A percentile compares a stretch with the other conserved stretches of the same genome.
Conservation (phyloP, 1,140 invertebrate genomes). For the Psilanteris sp. region DNA sequence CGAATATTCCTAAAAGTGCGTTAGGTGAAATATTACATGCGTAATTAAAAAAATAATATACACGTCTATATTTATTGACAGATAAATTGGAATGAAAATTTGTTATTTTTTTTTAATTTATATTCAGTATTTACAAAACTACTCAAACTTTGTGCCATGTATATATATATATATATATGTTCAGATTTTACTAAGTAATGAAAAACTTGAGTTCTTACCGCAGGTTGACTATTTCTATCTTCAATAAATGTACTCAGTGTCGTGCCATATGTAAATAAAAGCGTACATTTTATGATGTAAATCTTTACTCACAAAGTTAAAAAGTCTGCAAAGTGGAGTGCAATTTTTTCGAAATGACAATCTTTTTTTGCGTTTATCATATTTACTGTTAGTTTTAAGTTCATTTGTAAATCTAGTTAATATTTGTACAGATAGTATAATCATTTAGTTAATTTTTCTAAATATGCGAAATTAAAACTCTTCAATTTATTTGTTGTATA, state of each 20-base stretch:
- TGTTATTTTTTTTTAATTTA: no score
- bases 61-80: conserved; percentile 2
- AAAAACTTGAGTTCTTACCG: not conserved
- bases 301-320: conserved; percentile 21
- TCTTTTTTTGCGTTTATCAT: conserved; percentile 10
- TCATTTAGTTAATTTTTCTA: conserved; percentile 1
- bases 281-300: conserved; percentile 42
- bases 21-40: no score
- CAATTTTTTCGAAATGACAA: conserved; percentile 28
- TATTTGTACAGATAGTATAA: conserved; percentile 39
- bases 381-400: conserved; percentile 11
- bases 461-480: not conserved
- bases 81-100: no score
- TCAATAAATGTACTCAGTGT: conserved; percentile 53
- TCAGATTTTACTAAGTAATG: not conserved
- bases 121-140: no score
- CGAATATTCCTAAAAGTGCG: no score
- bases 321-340: conserved; percentile 36
- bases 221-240: conserved; percentile 12
- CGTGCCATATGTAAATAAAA: conserved; percentile 63
- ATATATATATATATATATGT: conserved; percentile 24
- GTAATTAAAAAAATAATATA: not conserved
- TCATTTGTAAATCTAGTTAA: conserved; percentile 13
- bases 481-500: not conserved
- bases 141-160: conserved; percentile 29